A percentile compares a stretch with the other conserved stretches of the same genome.
Evolutionary conservation across 1,140 invertebrate genomes (phyloP).

Genomic region (Mya arenaria): DNA sequence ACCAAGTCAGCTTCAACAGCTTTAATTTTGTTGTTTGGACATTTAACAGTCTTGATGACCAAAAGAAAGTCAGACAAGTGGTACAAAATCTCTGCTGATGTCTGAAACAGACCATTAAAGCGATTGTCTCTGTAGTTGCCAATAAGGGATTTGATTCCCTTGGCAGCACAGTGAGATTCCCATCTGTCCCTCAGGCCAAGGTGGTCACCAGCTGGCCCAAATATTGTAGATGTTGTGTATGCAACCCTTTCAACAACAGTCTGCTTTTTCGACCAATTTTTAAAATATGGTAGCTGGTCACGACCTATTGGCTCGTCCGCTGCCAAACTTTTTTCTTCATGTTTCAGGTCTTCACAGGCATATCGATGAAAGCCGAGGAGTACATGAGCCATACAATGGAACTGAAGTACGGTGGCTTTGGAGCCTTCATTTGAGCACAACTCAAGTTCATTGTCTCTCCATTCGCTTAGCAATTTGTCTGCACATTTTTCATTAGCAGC

Average conservation of each 20-base stretch:
- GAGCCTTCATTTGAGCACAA: background rate
- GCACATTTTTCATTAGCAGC: slow-evolving; percentile 26
- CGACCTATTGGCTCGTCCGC: slow-evolving; percentile 2
- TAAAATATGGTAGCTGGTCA: slow-evolving; percentile 8
- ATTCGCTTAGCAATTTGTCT: slow-evolving; percentile 21
- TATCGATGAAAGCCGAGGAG: slow-evolving; percentile 19
- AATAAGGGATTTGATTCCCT: slow-evolving; percentile 29
- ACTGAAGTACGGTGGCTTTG: background rate
- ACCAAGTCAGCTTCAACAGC: slow-evolving; percentile 15
- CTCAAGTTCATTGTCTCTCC: slow-evolving; percentile 17
- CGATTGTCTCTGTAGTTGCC: slow-evolving; percentile 43
- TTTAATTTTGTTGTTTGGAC: background rate
- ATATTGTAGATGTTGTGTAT: slow-evolving; percentile 11
- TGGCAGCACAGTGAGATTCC: slow-evolving; percentile 24
- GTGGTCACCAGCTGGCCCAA: slow-evolving; percentile 37
- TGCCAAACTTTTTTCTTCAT: background rate
- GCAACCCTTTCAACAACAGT: background rate
- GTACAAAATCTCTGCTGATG: background rate
- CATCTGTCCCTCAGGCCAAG: slow-evolving; percentile 2
- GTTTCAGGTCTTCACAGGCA: slow-evolving; percentile 2
- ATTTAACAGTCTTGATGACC: background rate
- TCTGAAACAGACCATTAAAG: slow-evolving; percentile 44
- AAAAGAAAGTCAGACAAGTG: background rate
- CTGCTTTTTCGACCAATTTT: background rate
- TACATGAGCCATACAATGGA: slow-evolving; percentile 44